Percentiles rank a stretch among this genome's conserved stretches.
Evolutionary conservation across 2,797 vertebrate genomes (phyloP).

Genomic region (Trachops cirrhosus): DNA sequence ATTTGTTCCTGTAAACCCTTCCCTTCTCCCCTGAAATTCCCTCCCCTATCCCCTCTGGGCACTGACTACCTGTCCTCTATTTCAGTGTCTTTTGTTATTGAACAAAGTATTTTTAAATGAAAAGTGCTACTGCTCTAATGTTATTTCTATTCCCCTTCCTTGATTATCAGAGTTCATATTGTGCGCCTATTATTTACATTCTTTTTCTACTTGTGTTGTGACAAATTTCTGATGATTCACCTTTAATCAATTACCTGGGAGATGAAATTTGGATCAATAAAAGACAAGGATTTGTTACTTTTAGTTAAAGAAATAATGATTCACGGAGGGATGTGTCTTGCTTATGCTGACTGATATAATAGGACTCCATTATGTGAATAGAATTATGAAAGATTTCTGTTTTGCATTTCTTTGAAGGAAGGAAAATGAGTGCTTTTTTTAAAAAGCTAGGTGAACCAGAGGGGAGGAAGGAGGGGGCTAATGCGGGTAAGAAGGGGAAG

Average conservation of each 20-base stretch:
- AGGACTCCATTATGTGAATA: conserved; percentile 32
- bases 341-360: conserved; percentile 40
- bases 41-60: too few relatives aligned
- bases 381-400: conserved; percentile 51
- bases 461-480: too few relatives aligned
- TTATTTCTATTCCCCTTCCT: neutral
- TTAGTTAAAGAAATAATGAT: conserved; percentile 43
- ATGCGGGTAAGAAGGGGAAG: too few relatives aligned
- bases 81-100: too few relatives aligned
- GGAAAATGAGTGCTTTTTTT: conserved; percentile 18
- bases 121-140: neutral
- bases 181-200: conserved; percentile 32
- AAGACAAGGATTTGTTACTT: conserved; percentile 6
- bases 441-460: neutral
- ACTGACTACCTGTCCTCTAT: too few relatives aligned
- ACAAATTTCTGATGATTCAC: neutral
- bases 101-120: conserved; percentile 43
- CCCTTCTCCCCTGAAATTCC: too few relatives aligned
- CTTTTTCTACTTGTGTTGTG: conserved; percentile 24
- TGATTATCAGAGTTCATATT: conserved; percentile 23
- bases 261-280: conserved; percentile 39
- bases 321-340: neutral
- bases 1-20: too few relatives aligned
- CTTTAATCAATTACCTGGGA: conserved; percentile 47
- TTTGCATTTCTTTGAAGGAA: conserved; percentile 47